phyloP scores from a whole-genome alignment of 1,140 invertebrate genomes.

The Wiebesia pumilae region DNA sequence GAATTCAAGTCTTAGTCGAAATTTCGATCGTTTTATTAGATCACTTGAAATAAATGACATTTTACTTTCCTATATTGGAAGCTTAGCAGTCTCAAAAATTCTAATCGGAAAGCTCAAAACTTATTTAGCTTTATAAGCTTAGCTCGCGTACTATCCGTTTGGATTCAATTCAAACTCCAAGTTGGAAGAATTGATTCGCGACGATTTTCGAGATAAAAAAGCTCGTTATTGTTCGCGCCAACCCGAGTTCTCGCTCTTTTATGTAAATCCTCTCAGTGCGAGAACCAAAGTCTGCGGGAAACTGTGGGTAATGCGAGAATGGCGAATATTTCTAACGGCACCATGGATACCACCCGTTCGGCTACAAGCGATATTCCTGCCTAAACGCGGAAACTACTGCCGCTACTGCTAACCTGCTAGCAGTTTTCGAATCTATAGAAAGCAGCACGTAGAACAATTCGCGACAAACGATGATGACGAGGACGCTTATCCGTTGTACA shows the following conservation, averaged over 20 bases:
- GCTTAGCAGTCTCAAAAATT: too few relatives aligned
- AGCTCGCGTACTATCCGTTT: too few relatives aligned
- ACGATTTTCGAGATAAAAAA: neutral
- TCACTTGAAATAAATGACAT: too few relatives aligned
- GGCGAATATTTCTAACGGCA: slow-evolving; percentile 41
- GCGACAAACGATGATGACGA: neutral
- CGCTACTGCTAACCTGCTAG: neutral
- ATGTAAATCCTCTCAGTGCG: neutral
- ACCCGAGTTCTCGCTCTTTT: neutral
- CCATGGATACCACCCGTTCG: slow-evolving; percentile 19
- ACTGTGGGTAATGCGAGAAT: neutral
- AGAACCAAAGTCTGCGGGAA: slow-evolving; percentile 1
- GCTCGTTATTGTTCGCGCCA: neutral
- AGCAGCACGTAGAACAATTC: neutral
- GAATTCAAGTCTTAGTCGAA: too few relatives aligned
- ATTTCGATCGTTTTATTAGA: too few relatives aligned
- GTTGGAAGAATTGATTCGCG: neutral
- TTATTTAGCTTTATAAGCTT: too few relatives aligned
- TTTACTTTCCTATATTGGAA: too few relatives aligned
- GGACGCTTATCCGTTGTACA: neutral
- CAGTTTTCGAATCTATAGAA: neutral
- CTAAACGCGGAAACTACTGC: neutral
- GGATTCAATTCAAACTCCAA: neutral
- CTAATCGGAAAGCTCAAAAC: too few relatives aligned
- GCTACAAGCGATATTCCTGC: neutral